Base-by-base conservation (phyloP, 1,140 invertebrate genomes). In the Lanistes nyassanus region DNA sequence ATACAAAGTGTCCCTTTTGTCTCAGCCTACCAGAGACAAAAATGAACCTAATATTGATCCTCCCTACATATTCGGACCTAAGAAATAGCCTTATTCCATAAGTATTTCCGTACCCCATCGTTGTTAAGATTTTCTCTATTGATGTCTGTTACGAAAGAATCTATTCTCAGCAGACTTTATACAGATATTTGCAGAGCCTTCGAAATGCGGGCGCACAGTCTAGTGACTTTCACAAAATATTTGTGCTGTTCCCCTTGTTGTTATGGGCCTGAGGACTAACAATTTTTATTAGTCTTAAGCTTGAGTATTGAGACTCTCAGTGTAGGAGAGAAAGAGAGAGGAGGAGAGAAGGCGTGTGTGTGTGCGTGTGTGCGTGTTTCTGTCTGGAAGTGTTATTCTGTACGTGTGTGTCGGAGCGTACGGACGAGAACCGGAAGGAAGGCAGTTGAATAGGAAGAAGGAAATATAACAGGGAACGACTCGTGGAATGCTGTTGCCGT, bases 351-450 rank as follows among this genome's bases (percentile, higher is more conserved):
- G 4, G 70, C 31, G 62, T 34, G 62, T 65, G 62, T 65, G 16
- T 65, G 62, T 65, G 62, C 31, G 62, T 65, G 62, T 65, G 62
- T 65, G 62, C 31, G 62, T 65, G 62, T 65, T 23, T 65, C n/a
- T 65, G 62, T 65, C n/a, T 65, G 62, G 26, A 29, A 29, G 62
- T 65, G 62, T 34, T 23, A 29, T 23, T 34, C n/a, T 65, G 62
- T 65, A 31, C 21, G 62, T 36, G 62, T 36, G 31, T 65, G 31
- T 65, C 26, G 3, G 62, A 21, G 29, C 37, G 62, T 36, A 21
- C 37, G 62, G 34, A 31, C 31, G 62, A 16, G 11, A 34, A 36
- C 21, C 4, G 1, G 2, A 36, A 36, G 0, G 31, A 19, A 65
- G 31, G 31, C 1, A 34, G 29, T 7, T 21, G 31, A 19, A 60